Percentiles rank a stretch among this genome's conserved stretches.
These are phyloP conservation scores for Crioceris asparagi DNA, from an alignment of 2,888 invertebrate species.

Conservation along the genomic window DNA sequence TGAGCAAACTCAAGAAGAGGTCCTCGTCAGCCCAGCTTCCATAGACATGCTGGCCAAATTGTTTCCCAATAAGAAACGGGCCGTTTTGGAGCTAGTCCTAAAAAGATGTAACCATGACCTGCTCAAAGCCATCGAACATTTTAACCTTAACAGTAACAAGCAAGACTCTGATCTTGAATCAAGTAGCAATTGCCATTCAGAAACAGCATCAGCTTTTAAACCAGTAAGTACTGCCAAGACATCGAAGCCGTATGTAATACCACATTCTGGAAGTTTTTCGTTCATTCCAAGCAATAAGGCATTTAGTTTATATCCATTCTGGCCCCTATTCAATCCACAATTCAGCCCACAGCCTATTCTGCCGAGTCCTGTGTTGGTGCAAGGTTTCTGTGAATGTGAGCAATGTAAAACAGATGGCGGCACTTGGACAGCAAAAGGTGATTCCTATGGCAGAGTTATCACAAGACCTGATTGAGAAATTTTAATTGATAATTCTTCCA, in stretches of 20 bases:
- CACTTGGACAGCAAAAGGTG: slow-evolving; percentile 1
- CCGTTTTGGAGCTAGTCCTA: slow-evolving; percentile 82
- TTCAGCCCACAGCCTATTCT: slow-evolving; percentile 36
- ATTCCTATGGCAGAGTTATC: no score
- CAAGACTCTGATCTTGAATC: slow-evolving; percentile 9
- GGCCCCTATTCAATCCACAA: slow-evolving; percentile 31
- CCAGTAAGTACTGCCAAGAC: slow-evolving; percentile 28
- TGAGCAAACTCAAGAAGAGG: slow-evolving; percentile 22
- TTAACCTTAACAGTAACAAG: slow-evolving; percentile 38
- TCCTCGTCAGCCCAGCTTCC: slow-evolving; percentile 56
- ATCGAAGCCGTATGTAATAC: slow-evolving; percentile 20
- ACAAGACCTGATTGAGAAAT: no score
- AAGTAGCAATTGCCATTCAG: slow-evolving; percentile 6
- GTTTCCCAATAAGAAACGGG: slow-evolving; percentile 81
- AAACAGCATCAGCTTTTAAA: slow-evolving; percentile 32
- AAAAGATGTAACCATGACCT: slow-evolving; percentile 81
- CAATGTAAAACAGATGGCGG: slow-evolving; percentile 30
- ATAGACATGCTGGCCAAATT: slow-evolving; percentile 78
- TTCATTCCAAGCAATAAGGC: slow-evolving; percentile 34
- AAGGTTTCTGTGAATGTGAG: slow-evolving; percentile 38
- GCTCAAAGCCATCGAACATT: slow-evolving; percentile 81
- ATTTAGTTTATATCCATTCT: slow-evolving; percentile 38
- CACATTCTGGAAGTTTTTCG: slow-evolving; percentile 29
- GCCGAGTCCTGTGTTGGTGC: slow-evolving; percentile 38
- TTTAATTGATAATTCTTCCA: no score